Evolutionary conservation across 2,113 vertebrate genomes (phyloP).

Genomic region (Cettia cetti): DNA sequence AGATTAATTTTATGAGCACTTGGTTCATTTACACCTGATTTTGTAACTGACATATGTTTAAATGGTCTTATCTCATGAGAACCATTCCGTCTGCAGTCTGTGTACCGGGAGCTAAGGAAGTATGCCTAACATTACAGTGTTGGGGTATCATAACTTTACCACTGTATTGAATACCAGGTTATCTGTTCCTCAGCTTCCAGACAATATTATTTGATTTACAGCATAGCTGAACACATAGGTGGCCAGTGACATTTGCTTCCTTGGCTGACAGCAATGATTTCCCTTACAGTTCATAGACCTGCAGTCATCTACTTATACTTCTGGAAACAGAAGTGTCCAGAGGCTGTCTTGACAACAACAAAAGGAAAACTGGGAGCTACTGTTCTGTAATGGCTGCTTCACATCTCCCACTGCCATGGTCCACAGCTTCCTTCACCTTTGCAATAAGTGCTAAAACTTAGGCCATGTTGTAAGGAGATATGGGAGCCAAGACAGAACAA

Average conservation of each 20-base stretch:
- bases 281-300: background rate
- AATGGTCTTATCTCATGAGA: background rate
- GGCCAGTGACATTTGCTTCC: background rate
- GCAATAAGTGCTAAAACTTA: background rate
- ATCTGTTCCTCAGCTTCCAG: background rate
- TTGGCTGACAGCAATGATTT: background rate
- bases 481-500: background rate
- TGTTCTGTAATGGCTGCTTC: background rate
- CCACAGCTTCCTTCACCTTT: background rate
- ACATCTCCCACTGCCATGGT: background rate
- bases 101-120: background rate
- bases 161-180: background rate
- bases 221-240: background rate
- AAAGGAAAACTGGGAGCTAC: background rate
- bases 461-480: background rate
- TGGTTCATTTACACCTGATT: background rate
- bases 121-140: background rate
- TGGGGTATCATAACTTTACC: background rate
- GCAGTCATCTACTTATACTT: background rate
- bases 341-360: background rate
- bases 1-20: background rate
- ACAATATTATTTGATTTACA: background rate
- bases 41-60: conserved; percentile 65
- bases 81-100: background rate
- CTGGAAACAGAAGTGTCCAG: background rate